Conservation (phyloP, 1,140 invertebrate species). For the Ceratina australensis region DNA sequence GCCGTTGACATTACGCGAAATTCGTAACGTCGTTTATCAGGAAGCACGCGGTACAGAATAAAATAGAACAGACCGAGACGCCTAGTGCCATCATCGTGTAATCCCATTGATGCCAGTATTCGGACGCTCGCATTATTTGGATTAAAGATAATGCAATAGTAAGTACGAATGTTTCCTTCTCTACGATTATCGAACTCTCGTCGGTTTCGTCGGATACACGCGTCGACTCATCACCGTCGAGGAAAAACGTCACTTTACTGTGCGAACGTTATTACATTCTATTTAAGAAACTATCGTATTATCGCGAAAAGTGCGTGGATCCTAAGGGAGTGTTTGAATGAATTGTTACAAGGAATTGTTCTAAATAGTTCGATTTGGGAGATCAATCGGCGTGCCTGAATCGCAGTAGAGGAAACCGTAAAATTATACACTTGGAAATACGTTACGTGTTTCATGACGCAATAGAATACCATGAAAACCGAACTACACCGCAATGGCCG, state of each 20-base stretch:
- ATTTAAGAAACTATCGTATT: too few relatives aligned
- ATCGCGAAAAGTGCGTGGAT: too few relatives aligned
- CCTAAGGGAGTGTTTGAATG: too few relatives aligned
- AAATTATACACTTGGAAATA: slow-evolving; percentile 13
- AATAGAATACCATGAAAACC: neutral
- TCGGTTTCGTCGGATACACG: neutral
- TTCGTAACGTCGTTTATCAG: too few relatives aligned
- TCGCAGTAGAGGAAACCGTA: neutral
- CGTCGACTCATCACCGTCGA: too few relatives aligned
- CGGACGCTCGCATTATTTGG: slow-evolving; percentile 52
- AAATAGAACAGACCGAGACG: slow-evolving; percentile 9
- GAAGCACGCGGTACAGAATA: slow-evolving; percentile 9
- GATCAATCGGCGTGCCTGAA: neutral
- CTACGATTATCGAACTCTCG: slow-evolving; percentile 25
- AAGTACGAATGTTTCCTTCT: slow-evolving; percentile 45
- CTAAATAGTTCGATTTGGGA: neutral
- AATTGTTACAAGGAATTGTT: neutral
- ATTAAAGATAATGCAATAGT: slow-evolving; percentile 57
- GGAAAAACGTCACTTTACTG: neutral
- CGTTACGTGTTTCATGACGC: neutral
- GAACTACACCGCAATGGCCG: neutral
- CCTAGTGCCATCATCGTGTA: slow-evolving; percentile 17
- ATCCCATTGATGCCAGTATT: slow-evolving; percentile 31
- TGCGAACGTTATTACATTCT: too few relatives aligned
- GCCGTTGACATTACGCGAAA: slow-evolving; percentile 43